Evolutionary conservation across 2,888 invertebrate species (phyloP), one percentile per base, ranked within the genome.

Genomic region (Caenorhabditis plicata): DNA sequence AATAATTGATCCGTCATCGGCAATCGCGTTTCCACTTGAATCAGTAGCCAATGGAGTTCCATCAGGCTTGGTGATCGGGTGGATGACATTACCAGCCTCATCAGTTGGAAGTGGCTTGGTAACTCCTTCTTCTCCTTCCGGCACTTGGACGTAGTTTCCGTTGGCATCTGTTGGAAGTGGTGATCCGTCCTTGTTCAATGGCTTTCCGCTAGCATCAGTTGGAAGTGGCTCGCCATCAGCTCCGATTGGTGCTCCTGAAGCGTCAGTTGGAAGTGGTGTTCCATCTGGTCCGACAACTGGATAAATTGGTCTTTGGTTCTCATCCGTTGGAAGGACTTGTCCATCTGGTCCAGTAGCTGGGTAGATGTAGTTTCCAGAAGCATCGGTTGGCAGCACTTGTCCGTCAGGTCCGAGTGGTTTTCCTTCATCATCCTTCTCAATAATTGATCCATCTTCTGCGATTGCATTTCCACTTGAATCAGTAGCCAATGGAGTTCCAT

Each of bases 321-420:
- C 22, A 36, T 60, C 60, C 13, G 58, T 46, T 8, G 56, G 56
- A 1, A 54, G 45, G 5, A 50, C 43, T 4, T 23, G 32, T 23
- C 48, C 48, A 27, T 51, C 44, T 5, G 74, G 54, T 20, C 56
- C 43, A 26, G 71, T 64, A 11, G 71, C 49, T 31, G 49, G 40
- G 26, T 49, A 41, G 22, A 49, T 42, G 29, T 27, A 32, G 23
- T 41, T 32, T 42, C 36, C 26, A 27, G 29, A 23, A 9, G 13
- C 36, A 35, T 50, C 41, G 36, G 61, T 42, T 22, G 56, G 46
- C 9, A 41, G 31, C 5, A 46, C 13, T 25, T 32, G 25, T 8
- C 57, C 64, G 33, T 63, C 62, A 25, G 43, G 61, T 17, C 41
- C 49, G n/a, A 48, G 31, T n/a, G 33, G 26, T 19, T 43, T 29